These are phyloP conservation scores for Cettia cetti DNA, from an alignment of 2,113 vertebrate species.

Conservation along the genomic window DNA sequence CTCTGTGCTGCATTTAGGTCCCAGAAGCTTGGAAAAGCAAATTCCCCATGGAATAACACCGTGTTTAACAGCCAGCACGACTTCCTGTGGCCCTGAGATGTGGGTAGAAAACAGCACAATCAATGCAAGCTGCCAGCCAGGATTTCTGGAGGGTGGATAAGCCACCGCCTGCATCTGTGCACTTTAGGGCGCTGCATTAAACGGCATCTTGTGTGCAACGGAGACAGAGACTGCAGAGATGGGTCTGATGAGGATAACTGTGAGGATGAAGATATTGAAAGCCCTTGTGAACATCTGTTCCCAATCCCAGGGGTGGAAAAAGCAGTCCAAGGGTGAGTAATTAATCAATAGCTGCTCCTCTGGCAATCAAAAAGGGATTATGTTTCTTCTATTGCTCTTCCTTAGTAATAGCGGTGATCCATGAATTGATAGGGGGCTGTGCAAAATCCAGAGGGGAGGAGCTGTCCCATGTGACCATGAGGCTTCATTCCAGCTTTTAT, in stretches of 20 bases:
- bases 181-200: slow-evolving; percentile 86
- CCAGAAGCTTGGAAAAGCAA: neutral
- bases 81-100: neutral
- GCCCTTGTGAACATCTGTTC: slow-evolving; percentile 75
- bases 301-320: slow-evolving; percentile 80
- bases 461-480: neutral
- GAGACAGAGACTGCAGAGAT: slow-evolving; percentile 83
- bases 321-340: slow-evolving; percentile 79
- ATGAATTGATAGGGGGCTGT: neutral
- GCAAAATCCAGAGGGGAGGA: neutral
- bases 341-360: neutral
- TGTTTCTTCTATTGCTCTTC: neutral
- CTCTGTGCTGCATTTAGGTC: accelerated
- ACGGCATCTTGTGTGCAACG: slow-evolving; percentile 83
- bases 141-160: neutral
- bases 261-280: slow-evolving; percentile 28
- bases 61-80: neutral
- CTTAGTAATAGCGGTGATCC: neutral
- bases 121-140: neutral
- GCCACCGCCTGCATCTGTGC: neutral
- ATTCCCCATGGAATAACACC: accelerated
- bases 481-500: neutral
- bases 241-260: slow-evolving; percentile 83
- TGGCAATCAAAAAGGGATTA: neutral
- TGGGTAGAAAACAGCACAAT: neutral